These are phyloP conservation scores for Crypturellus undulatus DNA, from an alignment of 2,113 vertebrate species.

Conservation along the genomic window DNA sequence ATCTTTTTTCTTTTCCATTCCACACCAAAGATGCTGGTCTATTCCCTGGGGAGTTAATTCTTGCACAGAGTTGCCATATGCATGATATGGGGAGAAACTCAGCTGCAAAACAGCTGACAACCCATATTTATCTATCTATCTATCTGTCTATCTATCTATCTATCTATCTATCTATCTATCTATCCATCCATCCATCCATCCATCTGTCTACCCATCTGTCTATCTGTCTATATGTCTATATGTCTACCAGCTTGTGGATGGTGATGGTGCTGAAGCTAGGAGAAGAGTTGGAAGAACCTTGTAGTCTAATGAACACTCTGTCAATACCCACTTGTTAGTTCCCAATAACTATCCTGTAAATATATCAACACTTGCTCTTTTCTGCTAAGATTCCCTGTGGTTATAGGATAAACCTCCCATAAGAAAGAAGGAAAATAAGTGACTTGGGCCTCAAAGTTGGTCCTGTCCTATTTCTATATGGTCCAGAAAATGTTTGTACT, in stretches of 20 bases:
- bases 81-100: background rate
- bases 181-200: too few relatives aligned
- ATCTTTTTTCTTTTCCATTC: background rate
- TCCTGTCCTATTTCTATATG: background rate
- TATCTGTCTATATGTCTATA: too few relatives aligned
- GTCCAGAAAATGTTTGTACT: background rate
- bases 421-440: background rate
- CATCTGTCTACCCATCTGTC: too few relatives aligned
- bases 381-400: background rate
- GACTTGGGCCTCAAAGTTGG: background rate
- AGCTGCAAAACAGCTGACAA: background rate
- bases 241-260: background rate
- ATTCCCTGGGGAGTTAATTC: background rate
- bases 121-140: background rate
- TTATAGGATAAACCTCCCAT: background rate
- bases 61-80: accelerated
- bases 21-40: background rate
- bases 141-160: too few relatives aligned
- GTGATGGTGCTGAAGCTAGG: background rate
- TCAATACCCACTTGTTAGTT: background rate
- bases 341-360: background rate
- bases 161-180: too few relatives aligned
- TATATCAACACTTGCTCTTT: background rate
- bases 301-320: background rate
- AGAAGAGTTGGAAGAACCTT: background rate